Evolutionary conservation across 2,888 invertebrate genomes (phyloP), one percentile per base, ranked within the genome.

Genomic region (Luperina testacea): DNA sequence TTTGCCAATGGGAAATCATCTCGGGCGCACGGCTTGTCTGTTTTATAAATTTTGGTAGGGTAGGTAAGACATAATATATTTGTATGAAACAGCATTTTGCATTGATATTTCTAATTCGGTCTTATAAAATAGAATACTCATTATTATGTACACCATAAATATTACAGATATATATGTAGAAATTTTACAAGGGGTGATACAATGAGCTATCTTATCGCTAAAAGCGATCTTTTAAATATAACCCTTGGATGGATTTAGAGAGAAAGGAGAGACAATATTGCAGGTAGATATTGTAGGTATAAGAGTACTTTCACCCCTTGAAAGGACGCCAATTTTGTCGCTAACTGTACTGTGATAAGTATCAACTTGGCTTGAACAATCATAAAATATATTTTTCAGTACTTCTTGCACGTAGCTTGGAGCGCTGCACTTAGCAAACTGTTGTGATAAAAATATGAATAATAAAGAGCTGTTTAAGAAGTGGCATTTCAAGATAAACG

Each of bases 401-500:
- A 73, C 45, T 59, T 68, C 61, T 87, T 84, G 71, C 84, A 80
- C 67, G 84, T 72, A 65, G 72, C 72, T 72, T 61, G 13, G 84
- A 73, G 75, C 73, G 72, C 27, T 87, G 76, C 87, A 87, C 71
- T 87, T 85, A 84, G 72, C 42, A 61, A 84, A 84, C 75, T 76
- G 73, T 76, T 87, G 63, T 87, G 84, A 87, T 84, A 84, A 84
- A 84, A 84, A 84, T 87, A 78, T 80, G 69, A 84, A 84, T 84
- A 87, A 76, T 75, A 80, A 75, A 70, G 72, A 86, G 75, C 64
- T 84, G 61, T 71, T 87, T 80, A 83, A 78, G 72, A 73, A 70
- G 78, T 82, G 67, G 72, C 57, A 24, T 77, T 77, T 63, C 20
- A 57, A 82, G 86, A 86, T 86, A 85, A 83, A 70, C 38, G 59